Percentiles rank a stretch among this genome's conserved stretches.
Conservation (phyloP, 2,797 vertebrate genomes). For the Macrochelys suwanniensis region DNA sequence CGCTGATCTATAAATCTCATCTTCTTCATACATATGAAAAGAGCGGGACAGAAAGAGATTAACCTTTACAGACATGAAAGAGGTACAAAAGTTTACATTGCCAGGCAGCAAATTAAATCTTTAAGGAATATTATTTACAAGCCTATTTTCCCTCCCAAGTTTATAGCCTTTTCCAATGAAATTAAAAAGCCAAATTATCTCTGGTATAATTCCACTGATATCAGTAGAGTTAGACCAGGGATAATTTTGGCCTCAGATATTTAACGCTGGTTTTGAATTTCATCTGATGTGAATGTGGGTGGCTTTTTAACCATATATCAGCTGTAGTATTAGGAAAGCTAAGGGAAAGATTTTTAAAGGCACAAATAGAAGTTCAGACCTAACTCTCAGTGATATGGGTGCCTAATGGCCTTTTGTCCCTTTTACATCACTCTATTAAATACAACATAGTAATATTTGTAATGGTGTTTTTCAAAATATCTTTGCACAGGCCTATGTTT, state of each 20-base stretch:
- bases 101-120: slow-evolving; percentile 53
- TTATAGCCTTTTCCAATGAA: neutral
- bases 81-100: slow-evolving; percentile 65
- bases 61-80: slow-evolving; percentile 65
- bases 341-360: neutral
- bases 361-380: neutral
- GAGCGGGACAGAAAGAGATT: slow-evolving; percentile 50
- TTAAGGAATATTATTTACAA: neutral
- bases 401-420: neutral
- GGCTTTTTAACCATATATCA: neutral
- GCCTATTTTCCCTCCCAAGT: neutral
- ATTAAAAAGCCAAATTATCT: slow-evolving; percentile 30
- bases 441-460: neutral
- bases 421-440: neutral
- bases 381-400: neutral
- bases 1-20: slow-evolving; percentile 68
- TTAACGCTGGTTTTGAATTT: neutral
- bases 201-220: neutral
- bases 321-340: neutral
- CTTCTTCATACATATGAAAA: slow-evolving; percentile 78
- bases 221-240: neutral
- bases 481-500: neutral
- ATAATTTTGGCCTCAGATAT: neutral
- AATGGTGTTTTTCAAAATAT: neutral
- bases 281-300: neutral